Percentiles rank a stretch among this genome's conserved stretches.
These are phyloP conservation scores for Myanophis thanlyinensis DNA, from an alignment of 2,113 vertebrate species.

Conservation along the genomic window DNA sequence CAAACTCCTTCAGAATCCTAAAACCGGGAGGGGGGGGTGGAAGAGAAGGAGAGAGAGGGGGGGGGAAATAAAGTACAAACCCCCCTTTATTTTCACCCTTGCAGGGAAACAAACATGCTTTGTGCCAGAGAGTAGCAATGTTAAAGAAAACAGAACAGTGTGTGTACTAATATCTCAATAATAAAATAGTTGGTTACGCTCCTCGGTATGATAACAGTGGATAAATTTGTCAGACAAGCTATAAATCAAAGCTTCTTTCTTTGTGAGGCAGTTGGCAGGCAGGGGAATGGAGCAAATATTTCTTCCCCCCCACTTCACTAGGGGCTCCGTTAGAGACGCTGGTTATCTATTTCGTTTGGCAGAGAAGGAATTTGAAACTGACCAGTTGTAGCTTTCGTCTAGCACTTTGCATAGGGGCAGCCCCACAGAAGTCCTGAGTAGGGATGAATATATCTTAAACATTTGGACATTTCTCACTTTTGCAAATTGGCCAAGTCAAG, in stretches of 20 bases:
- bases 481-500: neutral
- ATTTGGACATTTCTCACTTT: neutral
- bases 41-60: slow-evolving; percentile 45
- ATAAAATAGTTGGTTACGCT: slow-evolving; percentile 38
- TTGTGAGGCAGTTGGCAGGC: neutral
- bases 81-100: slow-evolving; percentile 87
- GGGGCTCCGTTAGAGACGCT: neutral
- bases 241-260: neutral
- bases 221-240: slow-evolving; percentile 1
- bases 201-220: slow-evolving; percentile 55
- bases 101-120: slow-evolving; percentile 85
- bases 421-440: neutral
- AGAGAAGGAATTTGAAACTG: neutral
- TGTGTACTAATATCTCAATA: slow-evolving; percentile 18
- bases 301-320: neutral
- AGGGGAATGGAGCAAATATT: neutral
- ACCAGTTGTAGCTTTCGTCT: neutral
- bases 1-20: slow-evolving; percentile 82
- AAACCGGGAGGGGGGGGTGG: slow-evolving; percentile 54
- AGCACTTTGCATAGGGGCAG: neutral
- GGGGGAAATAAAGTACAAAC: slow-evolving; percentile 76
- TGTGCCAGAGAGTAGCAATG: slow-evolving; percentile 80
- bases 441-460: neutral
- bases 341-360: neutral
- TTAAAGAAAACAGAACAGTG: slow-evolving; percentile 67